phyloP scores from a whole-genome alignment of 1,140 invertebrate genomes.

The Atta texana region DNA sequence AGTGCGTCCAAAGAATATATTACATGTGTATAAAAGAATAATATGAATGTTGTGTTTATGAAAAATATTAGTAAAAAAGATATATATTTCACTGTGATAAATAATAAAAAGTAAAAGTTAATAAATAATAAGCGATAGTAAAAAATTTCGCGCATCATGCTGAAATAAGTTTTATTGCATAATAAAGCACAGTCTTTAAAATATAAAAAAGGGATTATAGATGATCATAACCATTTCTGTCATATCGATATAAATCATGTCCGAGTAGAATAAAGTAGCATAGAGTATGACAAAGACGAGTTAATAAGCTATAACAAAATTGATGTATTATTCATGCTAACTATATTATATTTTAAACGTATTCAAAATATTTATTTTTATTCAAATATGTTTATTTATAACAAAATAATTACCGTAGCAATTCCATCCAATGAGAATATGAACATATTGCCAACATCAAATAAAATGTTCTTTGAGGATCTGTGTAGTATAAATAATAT shows the following conservation, averaged over 20 bases:
- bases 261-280: slow-evolving; percentile 23
- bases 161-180: slow-evolving; percentile 23
- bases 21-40: background rate
- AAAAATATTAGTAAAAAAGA: background rate
- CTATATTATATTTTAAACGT: background rate
- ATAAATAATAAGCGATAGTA: background rate
- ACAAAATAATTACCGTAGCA: slow-evolving; percentile 20
- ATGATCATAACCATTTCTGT: background rate
- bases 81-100: background rate
- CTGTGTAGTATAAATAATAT: slow-evolving; percentile 32
- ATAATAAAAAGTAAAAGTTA: background rate
- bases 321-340: background rate
- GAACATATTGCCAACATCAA: background rate
- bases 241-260: slow-evolving; percentile 10
- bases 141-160: background rate
- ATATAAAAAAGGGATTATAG: slow-evolving; percentile 2
- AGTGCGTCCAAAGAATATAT: background rate
- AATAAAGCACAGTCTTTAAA: slow-evolving; percentile 2
- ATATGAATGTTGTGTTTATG: background rate
- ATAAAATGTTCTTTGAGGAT: background rate
- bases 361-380: background rate
- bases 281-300: background rate
- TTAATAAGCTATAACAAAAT: slow-evolving; percentile 24
- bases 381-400: slow-evolving; percentile 3
- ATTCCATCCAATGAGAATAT: background rate